A percentile compares a stretch with the other conserved stretches of the same genome.
Conservation (phyloP, 2,797 vertebrate genomes). For the Otus scops region DNA sequence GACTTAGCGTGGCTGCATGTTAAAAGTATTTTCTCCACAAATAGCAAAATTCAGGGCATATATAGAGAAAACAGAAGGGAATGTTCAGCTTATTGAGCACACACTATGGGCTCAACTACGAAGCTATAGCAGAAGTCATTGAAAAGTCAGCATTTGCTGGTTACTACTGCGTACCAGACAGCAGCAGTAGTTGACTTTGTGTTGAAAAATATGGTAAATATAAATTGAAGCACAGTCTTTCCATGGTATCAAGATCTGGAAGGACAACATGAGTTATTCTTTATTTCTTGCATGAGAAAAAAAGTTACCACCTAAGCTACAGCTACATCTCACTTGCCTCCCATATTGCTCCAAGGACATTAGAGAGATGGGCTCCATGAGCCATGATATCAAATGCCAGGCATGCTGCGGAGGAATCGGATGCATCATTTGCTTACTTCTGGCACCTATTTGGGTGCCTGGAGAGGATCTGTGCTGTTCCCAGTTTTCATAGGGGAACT, state of each 20-base stretch:
- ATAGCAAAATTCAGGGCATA: not conserved
- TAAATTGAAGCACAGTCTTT: not conserved
- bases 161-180: not conserved
- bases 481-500: not conserved
- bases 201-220: not conserved
- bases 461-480: not conserved
- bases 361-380: not conserved
- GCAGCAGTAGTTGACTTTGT: not conserved
- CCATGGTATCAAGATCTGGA: not conserved
- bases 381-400: conserved; percentile 15
- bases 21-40: not conserved
- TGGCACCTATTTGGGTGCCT: conserved; percentile 13
- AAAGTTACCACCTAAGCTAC: not conserved
- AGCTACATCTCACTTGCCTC: not conserved
- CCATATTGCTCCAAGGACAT: conserved; percentile 28
- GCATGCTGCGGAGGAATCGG: conserved; percentile 4
- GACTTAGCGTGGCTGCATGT: not conserved
- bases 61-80: conserved; percentile 34
- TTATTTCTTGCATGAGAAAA: not conserved
- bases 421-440: conserved; percentile 42
- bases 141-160: not conserved
- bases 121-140: conserved; percentile 7
- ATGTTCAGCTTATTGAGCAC: conserved; percentile 43
- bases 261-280: not conserved
- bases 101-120: not conserved